Percentiles rank a stretch among this genome's conserved stretches.
Conservation (phyloP, 2,113 vertebrate genomes). For the Quiscalus mexicanus region DNA sequence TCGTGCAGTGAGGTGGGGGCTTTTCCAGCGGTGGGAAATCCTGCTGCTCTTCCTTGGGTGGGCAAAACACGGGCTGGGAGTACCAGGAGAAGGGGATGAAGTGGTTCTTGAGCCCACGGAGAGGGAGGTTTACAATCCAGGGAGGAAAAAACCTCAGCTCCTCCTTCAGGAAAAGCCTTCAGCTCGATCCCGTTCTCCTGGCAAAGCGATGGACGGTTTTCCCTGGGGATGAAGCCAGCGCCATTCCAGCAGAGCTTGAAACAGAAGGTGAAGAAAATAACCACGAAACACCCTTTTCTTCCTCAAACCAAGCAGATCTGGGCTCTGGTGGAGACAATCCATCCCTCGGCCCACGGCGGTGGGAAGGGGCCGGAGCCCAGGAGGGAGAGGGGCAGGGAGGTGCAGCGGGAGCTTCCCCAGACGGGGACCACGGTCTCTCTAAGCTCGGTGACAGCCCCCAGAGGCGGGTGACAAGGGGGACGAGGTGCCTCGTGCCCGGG, state of each 20-base stretch:
- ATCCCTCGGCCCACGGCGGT: not conserved
- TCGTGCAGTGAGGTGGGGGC: not conserved
- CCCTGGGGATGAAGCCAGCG: not conserved
- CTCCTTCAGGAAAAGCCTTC: not conserved
- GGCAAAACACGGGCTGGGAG: too few relatives aligned
- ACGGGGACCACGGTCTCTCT: not conserved
- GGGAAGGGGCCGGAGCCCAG: not conserved
- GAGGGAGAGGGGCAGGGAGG: not conserved
- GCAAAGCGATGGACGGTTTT: accelerated
- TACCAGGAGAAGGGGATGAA: not conserved
- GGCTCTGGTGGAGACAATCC: not conserved
- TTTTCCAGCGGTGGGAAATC: not conserved
- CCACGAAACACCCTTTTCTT: conserved; percentile 5
- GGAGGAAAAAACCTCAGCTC: not conserved
- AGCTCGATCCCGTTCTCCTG: accelerated
- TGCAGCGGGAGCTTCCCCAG: not conserved
- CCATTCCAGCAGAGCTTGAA: not conserved
- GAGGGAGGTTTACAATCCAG: not conserved
- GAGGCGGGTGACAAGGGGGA: not conserved
- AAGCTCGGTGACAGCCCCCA: not conserved
- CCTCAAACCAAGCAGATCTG: not conserved
- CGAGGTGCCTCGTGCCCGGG: not conserved
- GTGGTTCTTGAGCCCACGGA: not conserved
- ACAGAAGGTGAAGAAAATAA: not conserved
- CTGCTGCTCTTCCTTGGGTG: not conserved